phyloP scores from a whole-genome alignment of 2,797 vertebrate genomes.

The Oryzias sinensis region DNA sequence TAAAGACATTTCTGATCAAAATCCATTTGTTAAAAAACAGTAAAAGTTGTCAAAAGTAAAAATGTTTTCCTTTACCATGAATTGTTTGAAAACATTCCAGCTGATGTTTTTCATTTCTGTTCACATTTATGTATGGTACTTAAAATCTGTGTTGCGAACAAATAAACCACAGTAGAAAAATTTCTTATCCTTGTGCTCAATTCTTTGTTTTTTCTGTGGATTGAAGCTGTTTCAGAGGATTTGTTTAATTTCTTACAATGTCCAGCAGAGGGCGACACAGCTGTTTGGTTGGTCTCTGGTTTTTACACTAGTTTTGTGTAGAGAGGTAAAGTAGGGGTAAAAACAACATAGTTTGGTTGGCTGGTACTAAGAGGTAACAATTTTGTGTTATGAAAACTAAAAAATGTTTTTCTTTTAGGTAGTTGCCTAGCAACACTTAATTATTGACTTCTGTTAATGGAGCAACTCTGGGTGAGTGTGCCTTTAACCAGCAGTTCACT shows the following conservation, averaged over 20 bases:
- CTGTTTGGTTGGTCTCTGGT: background rate
- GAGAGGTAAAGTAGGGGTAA: background rate
- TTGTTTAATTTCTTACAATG: background rate
- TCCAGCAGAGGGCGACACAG: conserved; percentile 40
- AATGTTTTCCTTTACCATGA: background rate
- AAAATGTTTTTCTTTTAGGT: background rate
- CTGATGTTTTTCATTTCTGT: conserved; percentile 30
- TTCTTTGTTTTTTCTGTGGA: no score
- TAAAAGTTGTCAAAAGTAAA: background rate
- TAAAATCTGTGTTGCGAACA: conserved; percentile 23
- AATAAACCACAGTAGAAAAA: conserved; percentile 48
- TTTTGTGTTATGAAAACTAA: background rate
- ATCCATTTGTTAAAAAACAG: conserved; percentile 7
- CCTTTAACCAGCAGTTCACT: conserved; percentile 27
- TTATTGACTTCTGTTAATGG: background rate
- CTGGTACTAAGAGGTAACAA: no score
- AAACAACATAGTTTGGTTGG: background rate
- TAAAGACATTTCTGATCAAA: conserved; percentile 12
- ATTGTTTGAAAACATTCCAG: conserved; percentile 10
- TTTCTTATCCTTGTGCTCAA: background rate
- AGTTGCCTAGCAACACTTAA: background rate
- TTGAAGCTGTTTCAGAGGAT: no score
- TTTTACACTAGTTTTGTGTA: no score
- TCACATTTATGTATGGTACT: conserved; percentile 36
- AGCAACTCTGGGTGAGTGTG: background rate